Base-by-base conservation (phyloP, 2,888 invertebrate genomes). In the Megamerina dolium region DNA sequence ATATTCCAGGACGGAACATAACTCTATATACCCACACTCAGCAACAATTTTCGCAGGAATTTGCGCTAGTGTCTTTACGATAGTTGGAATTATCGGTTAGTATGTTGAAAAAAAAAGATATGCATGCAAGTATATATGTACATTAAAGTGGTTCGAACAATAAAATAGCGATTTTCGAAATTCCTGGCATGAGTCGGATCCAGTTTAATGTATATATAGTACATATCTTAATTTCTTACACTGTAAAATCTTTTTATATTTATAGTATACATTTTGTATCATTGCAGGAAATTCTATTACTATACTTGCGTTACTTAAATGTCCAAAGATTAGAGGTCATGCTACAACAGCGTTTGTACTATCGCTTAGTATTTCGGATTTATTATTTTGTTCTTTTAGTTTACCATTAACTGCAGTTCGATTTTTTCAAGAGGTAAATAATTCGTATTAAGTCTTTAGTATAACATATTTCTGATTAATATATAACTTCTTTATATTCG, bases 261-360 rank as follows among this genome's bases (percentile, higher is more conserved):
- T 17, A 16, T 14, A n/a, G 21, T 31, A 21, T 14, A 13, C 5
- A 20, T 17, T 14, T 21, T 20, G 10, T 37, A 12, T 43, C 14
- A 27, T 50, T 51, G 33, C 76, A 89, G 90, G 91, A 46, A 91
- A 91, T 75, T 75, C 85, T 30, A 76, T 89, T 50, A 91, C 91
- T 14, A 82, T 88, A 37, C 68, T 87, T 50, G 91, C 91, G 1
- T 74, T 91, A 45, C 71, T 85, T 29, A 80, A 81, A 71, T 86
- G 85, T 61, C 82, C 83, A 5, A 87, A 87, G 72, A 77, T 91
- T 39, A 77, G 87, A 20, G 77, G 80, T 10, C 87, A 90, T 70
- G 89, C 90, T 39, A 91, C 90, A 2, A 90, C 90, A 4, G 86
- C 87, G 56, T 91, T 91, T 70, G 87, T 91, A 23, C 77, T 91